These are phyloP conservation scores for Cosmia trapezina DNA, from an alignment of 2,888 invertebrate species.

Conservation along the genomic window DNA sequence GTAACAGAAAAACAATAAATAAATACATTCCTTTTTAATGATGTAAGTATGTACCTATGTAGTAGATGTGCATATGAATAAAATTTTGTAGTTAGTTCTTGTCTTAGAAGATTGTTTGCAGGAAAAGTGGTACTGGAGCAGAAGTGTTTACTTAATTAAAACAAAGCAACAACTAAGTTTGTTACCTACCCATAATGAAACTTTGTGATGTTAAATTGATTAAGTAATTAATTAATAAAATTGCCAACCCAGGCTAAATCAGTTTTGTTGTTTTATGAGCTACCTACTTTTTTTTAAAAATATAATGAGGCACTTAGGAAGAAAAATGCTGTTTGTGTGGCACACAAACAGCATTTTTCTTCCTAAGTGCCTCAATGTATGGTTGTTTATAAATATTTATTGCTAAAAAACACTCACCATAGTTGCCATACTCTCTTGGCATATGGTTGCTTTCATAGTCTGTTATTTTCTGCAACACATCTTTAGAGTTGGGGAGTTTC, in stretches of 20 bases:
- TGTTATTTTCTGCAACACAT: constrained; percentile 72
- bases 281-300: too few species aligned
- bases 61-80: neutral
- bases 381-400: neutral
- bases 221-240: neutral
- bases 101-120: too few species aligned
- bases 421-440: constrained; percentile 68
- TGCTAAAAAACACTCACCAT: constrained; percentile 70
- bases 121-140: neutral
- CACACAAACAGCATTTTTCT: too few species aligned
- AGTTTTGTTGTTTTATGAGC: too few species aligned
- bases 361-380: too few species aligned
- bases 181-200: too few species aligned
- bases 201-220: too few species aligned
- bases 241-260: too few species aligned
- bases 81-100: neutral
- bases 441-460: constrained; percentile 75
- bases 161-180: too few species aligned
- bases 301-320: too few species aligned
- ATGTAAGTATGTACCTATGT: neutral
- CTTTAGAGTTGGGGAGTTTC: constrained; percentile 70
- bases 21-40: neutral
- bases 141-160: neutral
- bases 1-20: constrained; percentile 31
- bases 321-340: too few species aligned